A percentile compares a stretch with the other conserved stretches of the same genome.
Evolutionary conservation across 23 tunicate species (phyloP).

Genomic region (Phallusia fumigata): DNA sequence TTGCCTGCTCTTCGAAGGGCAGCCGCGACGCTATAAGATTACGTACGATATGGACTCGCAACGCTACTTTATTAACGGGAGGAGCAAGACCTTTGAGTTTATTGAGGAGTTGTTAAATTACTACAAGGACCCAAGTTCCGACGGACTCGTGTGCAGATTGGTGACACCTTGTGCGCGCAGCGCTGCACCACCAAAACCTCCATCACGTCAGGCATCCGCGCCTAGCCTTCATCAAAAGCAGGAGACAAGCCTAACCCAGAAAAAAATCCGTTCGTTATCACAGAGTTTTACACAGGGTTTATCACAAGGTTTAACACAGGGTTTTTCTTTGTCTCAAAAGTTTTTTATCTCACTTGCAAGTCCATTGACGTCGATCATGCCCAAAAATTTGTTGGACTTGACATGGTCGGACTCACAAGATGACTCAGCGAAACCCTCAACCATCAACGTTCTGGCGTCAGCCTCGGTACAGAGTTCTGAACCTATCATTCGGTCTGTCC

Average conservation of each 20-base stretch:
- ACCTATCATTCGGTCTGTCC: background rate
- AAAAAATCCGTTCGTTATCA: background rate
- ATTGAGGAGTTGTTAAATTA: conserved; percentile 29
- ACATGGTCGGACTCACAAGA: conserved; percentile 32
- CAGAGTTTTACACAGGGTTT: background rate
- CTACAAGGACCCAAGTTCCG: conserved; percentile 17
- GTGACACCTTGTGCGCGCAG: conserved; percentile 20
- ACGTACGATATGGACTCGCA: conserved; percentile 16
- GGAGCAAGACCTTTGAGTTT: conserved; percentile 18
- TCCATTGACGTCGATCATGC: conserved; percentile 10
- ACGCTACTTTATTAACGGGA: conserved; percentile 25
- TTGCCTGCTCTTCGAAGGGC: conserved; percentile 41
- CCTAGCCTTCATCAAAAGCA: background rate
- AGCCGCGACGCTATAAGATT: conserved; percentile 55
- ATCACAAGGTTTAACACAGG: too few species aligned
- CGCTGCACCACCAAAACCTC: background rate
- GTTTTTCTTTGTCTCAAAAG: too few species aligned
- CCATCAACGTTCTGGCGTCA: background rate
- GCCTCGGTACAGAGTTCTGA: background rate
- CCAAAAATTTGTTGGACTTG: conserved; percentile 20
- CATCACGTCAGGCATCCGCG: background rate
- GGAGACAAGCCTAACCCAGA: background rate
- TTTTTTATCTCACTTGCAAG: conserved; percentile 1
- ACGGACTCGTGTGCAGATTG: conserved; percentile 41
- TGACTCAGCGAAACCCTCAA: background rate